Evolutionary conservation across 2,888 invertebrate species (phyloP), one percentile per base, ranked within the genome.

Genomic region (Heteropelma amictum): DNA sequence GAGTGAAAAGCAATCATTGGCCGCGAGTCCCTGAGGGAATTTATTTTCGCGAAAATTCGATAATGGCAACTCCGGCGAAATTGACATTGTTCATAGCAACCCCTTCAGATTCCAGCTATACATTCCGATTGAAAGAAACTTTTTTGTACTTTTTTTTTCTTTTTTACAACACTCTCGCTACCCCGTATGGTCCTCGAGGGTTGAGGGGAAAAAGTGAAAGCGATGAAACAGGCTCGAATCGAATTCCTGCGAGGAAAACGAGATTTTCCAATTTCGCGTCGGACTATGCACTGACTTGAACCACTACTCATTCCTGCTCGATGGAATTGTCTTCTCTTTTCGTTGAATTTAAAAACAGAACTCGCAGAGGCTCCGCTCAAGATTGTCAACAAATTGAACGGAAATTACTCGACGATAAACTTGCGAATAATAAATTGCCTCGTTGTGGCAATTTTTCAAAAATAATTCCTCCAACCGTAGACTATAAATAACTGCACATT

Each of bases 31-130:
- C 47, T 14, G 6, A 42, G 30, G 28, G 47, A 67, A 61, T 61
- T 65, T 70, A 60, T 56, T 61, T 65, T 70, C 54, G 17, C 53
- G 74, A 75, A 70, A 75, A 70, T 47, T 70, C 70, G 49, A 75
- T 61, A 67, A 75, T 67, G 10, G 12, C 58, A 42, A 47, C 70
- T 56, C 67, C 10, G 56, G 70, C 65, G 70, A 75, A 75, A 75
- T 75, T 45, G 54, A 30, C 60, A 70, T 70, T 38, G 69, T 65
- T 54, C 45, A 30, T 42, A 33, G 47, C 38, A 49, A 60, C 47
- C 35, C 23, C 30, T 30, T 40, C 23, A 33, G 65, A 56, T n/a
- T n/a, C n/a, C n/a, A n/a, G n/a, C n/a, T n/a, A n/a, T 61, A 12
- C 26, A 51, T 69, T 64, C 35, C 47, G 56, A 54, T 35, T 49